Conservation (phyloP, 2,113 vertebrate species). For the mouse (Mus musculus) region DNA sequence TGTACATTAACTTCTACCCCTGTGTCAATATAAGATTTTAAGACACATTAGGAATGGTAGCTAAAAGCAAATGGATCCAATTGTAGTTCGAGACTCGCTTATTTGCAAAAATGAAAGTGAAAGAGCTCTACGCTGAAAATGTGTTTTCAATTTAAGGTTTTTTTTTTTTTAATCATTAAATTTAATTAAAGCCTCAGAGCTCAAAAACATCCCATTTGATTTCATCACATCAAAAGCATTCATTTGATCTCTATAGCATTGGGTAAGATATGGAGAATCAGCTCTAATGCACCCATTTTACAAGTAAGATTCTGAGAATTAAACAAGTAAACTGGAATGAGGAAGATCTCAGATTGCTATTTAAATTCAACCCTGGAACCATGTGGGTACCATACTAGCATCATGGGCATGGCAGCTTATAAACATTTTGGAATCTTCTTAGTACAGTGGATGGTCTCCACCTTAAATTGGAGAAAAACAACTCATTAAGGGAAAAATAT, state of each 20-base stretch:
- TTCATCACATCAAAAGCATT: constrained; percentile 25
- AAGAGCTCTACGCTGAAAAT: neutral
- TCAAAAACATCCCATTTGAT: constrained; percentile 10
- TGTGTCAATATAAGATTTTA: constrained; percentile 3
- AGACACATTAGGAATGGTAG: constrained; percentile 18
- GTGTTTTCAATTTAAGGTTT: neutral
- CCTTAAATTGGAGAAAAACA: neutral
- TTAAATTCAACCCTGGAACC: neutral
- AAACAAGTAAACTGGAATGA: neutral
- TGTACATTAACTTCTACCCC: constrained; percentile 41
- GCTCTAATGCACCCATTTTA: neutral
- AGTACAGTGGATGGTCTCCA: neutral
- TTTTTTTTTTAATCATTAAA: neutral
- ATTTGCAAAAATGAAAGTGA: constrained; percentile 3
- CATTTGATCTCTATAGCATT: neutral
- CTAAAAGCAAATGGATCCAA: constrained; percentile 12
- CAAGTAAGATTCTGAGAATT: neutral
- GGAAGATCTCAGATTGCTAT: neutral
- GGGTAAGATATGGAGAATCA: neutral
- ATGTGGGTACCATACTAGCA: neutral
- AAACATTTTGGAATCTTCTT: neutral
- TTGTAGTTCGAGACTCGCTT: constrained; percentile 8
- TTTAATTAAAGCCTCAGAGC: constrained; percentile 32
- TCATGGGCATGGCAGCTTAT: neutral
- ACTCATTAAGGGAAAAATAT: neutral